A percentile compares a stretch with the other conserved stretches of the same genome.
phyloP scores from a whole-genome alignment of 2,113 vertebrate species.

The Alosa alosa region DNA sequence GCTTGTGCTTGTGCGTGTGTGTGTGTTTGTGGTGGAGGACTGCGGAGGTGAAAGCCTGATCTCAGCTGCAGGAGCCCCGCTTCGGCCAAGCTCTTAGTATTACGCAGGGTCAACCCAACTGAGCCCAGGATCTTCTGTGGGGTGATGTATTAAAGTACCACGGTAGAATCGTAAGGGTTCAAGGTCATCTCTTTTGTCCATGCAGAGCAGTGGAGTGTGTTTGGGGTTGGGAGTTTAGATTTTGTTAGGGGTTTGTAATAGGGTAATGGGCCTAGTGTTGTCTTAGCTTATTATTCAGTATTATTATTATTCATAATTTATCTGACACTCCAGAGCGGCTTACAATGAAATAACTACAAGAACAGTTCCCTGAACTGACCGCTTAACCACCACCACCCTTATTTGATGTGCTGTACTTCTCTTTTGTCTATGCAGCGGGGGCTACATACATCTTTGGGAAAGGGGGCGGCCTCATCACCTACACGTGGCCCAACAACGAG shows the following conservation, averaged over 20 bases:
- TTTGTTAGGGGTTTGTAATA: background rate
- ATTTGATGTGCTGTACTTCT: background rate
- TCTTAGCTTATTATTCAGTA: background rate
- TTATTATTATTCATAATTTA: no score
- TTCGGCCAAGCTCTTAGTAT: background rate
- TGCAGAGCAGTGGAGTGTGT: background rate
- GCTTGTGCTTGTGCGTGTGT: background rate
- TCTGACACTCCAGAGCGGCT: no score
- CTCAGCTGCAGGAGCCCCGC: background rate
- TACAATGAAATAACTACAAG: no score
- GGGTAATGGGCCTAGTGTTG: background rate
- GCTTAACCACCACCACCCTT: no score
- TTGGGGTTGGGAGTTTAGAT: background rate
- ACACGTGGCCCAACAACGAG: slow-evolving; percentile 96
- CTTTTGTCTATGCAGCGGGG: slow-evolving; percentile 77
- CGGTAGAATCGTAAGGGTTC: background rate
- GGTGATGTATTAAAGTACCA: background rate
- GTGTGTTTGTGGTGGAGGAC: background rate
- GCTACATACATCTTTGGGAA: slow-evolving; percentile 97
- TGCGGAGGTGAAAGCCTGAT: background rate
- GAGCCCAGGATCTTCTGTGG: background rate
- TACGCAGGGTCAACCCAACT: background rate
- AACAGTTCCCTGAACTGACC: no score
- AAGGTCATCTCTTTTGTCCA: background rate
- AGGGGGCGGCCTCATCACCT: slow-evolving; percentile 92